A percentile compares a stretch with the other conserved stretches of the same genome.
These are phyloP conservation scores for Druceiella hillmani DNA, from an alignment of 2,888 invertebrate genomes.

Conservation along the genomic window DNA sequence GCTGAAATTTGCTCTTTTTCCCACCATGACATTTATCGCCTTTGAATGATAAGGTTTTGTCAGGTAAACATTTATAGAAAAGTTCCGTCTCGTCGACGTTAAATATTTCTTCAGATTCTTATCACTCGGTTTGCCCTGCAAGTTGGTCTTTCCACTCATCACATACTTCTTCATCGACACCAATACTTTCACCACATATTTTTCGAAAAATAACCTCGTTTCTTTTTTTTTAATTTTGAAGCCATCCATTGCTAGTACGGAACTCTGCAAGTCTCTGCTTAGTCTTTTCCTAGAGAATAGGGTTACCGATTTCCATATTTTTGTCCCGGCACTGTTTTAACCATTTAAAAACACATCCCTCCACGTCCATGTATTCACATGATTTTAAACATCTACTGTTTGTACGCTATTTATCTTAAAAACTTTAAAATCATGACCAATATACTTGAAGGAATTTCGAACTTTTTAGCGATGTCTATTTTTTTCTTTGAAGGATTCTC, in stretches of 20 bases:
- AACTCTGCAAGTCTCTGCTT: slow-evolving; percentile 17
- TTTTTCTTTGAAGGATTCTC: slow-evolving; percentile 10
- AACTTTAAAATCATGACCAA: slow-evolving; percentile 9
- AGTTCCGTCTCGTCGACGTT: no score
- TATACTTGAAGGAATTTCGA: slow-evolving; percentile 17
- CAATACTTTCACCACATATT: slow-evolving; percentile 23
- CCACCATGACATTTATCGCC: slow-evolving; percentile 22
- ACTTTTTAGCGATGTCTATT: slow-evolving; percentile 17
- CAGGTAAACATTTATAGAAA: slow-evolving; percentile 21
- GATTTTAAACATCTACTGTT: slow-evolving; percentile 10
- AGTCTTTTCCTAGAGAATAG: slow-evolving; percentile 12
- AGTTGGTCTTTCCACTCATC: slow-evolving; percentile 12
- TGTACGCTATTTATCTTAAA: slow-evolving; percentile 3
- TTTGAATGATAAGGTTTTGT: slow-evolving; percentile 22
- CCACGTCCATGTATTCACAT: slow-evolving; percentile 15
- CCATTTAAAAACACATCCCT: slow-evolving; percentile 13
- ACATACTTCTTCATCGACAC: slow-evolving; percentile 16
- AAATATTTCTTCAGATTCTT: no score
- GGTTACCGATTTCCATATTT: slow-evolving; percentile 4
- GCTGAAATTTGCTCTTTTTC: slow-evolving; percentile 21
- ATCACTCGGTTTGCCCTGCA: no score
- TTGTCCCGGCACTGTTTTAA: no score
- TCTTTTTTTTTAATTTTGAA: slow-evolving; percentile 23
- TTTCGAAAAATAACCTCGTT: slow-evolving; percentile 22
- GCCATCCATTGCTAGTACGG: slow-evolving; percentile 21